A percentile compares a stretch with the other conserved stretches of the same genome.
Evolutionary conservation across 2,888 invertebrate species (phyloP).

Genomic region (Pammene aurita): DNA sequence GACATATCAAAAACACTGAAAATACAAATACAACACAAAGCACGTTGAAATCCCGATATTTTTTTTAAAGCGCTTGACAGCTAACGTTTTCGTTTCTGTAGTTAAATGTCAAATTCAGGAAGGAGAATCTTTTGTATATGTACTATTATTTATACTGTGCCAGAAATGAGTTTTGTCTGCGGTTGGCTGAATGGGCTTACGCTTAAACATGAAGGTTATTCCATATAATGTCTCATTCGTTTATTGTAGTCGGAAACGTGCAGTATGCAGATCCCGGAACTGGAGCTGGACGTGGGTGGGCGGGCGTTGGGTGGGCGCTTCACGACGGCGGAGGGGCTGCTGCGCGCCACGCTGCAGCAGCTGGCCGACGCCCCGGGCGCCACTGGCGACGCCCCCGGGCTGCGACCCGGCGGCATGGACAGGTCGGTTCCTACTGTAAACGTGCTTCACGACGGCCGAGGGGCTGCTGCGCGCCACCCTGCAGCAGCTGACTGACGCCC

Average conservation of each 20-base stretch:
- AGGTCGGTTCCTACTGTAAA: conserved; percentile 61
- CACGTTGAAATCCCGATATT: too few relatives aligned
- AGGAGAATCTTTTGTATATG: too few relatives aligned
- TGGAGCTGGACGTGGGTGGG: conserved; percentile 93
- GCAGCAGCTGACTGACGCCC: background rate
- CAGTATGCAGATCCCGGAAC: conserved; percentile 86
- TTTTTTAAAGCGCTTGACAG: too few relatives aligned
- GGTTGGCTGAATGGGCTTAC: too few relatives aligned
- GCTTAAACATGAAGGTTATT: too few relatives aligned
- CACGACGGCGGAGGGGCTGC: conserved; percentile 84
- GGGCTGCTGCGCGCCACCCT: background rate
- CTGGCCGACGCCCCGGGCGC: conserved; percentile 4
- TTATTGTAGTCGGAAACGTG: conserved; percentile 73
- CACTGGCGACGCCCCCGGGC: background rate
- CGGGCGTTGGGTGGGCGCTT: conserved; percentile 95
- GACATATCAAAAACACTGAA: too few relatives aligned
- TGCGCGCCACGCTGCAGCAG: background rate
- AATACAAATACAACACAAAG: too few relatives aligned
- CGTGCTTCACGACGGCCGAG: conserved; percentile 82
- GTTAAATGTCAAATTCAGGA: too few relatives aligned
- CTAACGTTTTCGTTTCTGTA: too few relatives aligned
- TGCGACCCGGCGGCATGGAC: background rate
- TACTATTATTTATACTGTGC: too few relatives aligned
- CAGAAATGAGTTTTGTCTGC: too few relatives aligned
- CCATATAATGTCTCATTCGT: background rate